Conservation (phyloP, 2,797 vertebrate genomes). For the Mycteria americana region DNA sequence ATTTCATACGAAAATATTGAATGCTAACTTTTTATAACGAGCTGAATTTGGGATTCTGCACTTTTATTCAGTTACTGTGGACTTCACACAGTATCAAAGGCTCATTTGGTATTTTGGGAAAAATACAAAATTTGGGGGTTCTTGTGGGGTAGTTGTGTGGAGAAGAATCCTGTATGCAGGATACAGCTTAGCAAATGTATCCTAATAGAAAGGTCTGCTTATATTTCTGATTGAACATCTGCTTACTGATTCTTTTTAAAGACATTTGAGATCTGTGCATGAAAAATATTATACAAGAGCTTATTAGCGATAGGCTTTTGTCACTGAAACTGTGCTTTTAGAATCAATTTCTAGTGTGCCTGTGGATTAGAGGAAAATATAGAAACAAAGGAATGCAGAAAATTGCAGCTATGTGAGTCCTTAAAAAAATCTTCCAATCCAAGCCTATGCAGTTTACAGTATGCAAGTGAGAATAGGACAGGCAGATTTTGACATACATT, state of each 20-base stretch:
- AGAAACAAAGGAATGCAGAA: neutral
- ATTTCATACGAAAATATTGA: neutral
- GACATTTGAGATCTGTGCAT: neutral
- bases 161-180: neutral
- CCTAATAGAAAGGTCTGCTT: neutral
- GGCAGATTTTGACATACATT: neutral
- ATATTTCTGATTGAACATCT: neutral
- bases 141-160: neutral
- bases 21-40: neutral
- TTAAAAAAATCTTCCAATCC: neutral
- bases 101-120: neutral
- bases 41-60: neutral
- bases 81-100: neutral
- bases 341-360: neutral
- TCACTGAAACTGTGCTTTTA: neutral
- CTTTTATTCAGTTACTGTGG: neutral
- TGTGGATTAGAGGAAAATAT: neutral
- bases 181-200: neutral
- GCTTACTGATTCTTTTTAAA: neutral
- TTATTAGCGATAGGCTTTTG: neutral
- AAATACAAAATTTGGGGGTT: neutral
- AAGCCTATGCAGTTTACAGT: neutral
- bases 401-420: neutral
- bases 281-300: neutral
- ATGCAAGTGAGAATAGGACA: neutral